Base-by-base conservation (phyloP, 2,888 invertebrate genomes). In the Mesoligia furuncula region DNA sequence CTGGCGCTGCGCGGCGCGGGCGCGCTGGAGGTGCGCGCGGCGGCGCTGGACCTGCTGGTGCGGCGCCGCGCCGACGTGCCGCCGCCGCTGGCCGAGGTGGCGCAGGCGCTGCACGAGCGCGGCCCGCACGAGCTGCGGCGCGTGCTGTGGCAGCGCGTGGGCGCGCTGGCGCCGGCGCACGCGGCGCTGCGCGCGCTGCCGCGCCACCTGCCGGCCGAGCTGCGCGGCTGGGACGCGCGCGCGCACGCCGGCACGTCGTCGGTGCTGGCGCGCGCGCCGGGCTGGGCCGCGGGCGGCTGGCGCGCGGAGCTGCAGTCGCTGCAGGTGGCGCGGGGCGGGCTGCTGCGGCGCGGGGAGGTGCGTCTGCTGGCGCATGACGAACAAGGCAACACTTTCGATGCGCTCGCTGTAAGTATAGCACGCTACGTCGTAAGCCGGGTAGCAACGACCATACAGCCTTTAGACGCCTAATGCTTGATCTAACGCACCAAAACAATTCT, bases 281-380 rank as follows among this genome's bases (percentile, higher is more conserved):
- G 92, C 79, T 90, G 92, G 90, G 86, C 66, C 74, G 83, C 79
- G 74, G 90, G 81, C 69, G 91, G 89, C 68, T 90, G 92, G 90
- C 67, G 80, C 80, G 91, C 90, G 59, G 66, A 17, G 85, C 93
- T 95, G 80, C 90, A 91, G 86, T 92, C 95, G 68, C 79, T 91
- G 91, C 94, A 94, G 91, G 80, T 95, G 89, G 94, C 94, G 85
- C 85, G 87, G 68, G 91, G 80, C 57, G 94, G 92, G 1, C 85
- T 93, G 92, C 93, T 95, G 91, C 92, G 93, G 27, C 92, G 92
- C 86, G 95, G 93, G 31, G 69, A 75, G 51, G 94, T 94, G 77
- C 79, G 86, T 17, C 92, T 95, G 85, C 66, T 57, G 48, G 88
- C 89, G 68, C 61, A 13, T 0, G 81, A 80, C 78, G 72, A 45